Evolutionary conservation across 1,140 invertebrate species (phyloP), one percentile per base, ranked within the genome.

Genomic region (Hyphantria cunea): DNA sequence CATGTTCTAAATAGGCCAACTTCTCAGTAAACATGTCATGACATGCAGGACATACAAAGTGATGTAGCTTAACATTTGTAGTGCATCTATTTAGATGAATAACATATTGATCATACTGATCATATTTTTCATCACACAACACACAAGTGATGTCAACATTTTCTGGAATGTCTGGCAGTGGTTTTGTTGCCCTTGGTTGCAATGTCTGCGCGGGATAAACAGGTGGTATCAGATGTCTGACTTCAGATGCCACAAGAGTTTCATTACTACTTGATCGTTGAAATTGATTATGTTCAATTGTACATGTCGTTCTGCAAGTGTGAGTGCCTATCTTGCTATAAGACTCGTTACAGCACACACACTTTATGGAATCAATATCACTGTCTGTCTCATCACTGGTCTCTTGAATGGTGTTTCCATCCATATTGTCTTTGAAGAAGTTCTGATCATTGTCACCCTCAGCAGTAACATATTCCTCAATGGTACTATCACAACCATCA

Each of bases 331-430:
- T 66, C 37, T 78, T 80, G 51, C 78, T 80, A 51, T 90, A 83
- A 0, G 84, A 82, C 53, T 90, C 68, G 69, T 74, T 86, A 56
- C 88, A 90, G 50, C 85, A 85, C 6, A 79, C 81, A 80, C 88
- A 90, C 68, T 84, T 89, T 11, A 90, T 74, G 0, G 86, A 90
- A 55, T 89, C 88, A 54, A 88, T 74, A 64, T 90, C 88, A 76
- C 86, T 90, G 48, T 90, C 88, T 54, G 88, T 90, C 55, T 89
- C 88, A 80, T 90, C 88, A 74, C 88, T 90, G 11, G 70, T 78
- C 67, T 86, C 84, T 49, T 80, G 67, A 59, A 73, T 47, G 60
- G 52, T 49, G 58, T 52, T 76, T 45, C 37, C 44, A 45, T 68
- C 76, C 6, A 63, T 49, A 9, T 74, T 76, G 55, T 83, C 78